Percentiles rank a stretch among this genome's conserved stretches.
phyloP scores from a whole-genome alignment of 2,113 vertebrate species.

The Psittacara wagleri region DNA sequence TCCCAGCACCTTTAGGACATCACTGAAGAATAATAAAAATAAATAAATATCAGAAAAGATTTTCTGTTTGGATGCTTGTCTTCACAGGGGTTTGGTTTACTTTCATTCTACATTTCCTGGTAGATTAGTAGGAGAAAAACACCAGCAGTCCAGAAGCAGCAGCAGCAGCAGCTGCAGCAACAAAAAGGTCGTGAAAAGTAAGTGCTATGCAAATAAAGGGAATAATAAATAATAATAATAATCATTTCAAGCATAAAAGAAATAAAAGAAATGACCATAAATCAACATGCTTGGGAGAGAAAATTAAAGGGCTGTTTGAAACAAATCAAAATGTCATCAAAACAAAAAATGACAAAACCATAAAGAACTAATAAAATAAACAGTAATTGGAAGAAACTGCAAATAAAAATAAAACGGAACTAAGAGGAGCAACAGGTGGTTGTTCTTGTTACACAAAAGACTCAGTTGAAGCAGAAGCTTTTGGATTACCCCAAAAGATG shows the following conservation, averaged over 20 bases:
- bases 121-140: conserved; percentile 8
- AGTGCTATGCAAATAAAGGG: conserved; percentile 56
- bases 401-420: conserved; percentile 20
- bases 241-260: conserved; percentile 50
- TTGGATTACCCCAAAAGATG: not conserved
- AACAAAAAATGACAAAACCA: not conserved
- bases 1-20: not conserved
- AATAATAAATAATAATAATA: not conserved
- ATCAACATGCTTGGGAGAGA: conserved; percentile 14
- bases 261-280: not conserved
- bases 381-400: conserved; percentile 3
- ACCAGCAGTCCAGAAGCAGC: conserved; percentile 2
- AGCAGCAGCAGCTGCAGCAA: conserved; percentile 52
- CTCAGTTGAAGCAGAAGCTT: not conserved
- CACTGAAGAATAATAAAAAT: not conserved
- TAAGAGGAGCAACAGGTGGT: not conserved
- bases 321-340: conserved; percentile 35
- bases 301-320: conserved; percentile 35
- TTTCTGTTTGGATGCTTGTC: not conserved
- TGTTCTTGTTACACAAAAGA: not conserved
- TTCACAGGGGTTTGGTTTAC: conserved; percentile 22
- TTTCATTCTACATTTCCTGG: not conserved
- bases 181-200: conserved; percentile 59
- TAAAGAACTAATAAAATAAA: conserved; percentile 40
- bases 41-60: not conserved